Percentiles rank a stretch among this genome's conserved stretches.
These are phyloP conservation scores for Ammodytes dubius DNA, from an alignment of 2,113 vertebrate species.

Conservation along the genomic window DNA sequence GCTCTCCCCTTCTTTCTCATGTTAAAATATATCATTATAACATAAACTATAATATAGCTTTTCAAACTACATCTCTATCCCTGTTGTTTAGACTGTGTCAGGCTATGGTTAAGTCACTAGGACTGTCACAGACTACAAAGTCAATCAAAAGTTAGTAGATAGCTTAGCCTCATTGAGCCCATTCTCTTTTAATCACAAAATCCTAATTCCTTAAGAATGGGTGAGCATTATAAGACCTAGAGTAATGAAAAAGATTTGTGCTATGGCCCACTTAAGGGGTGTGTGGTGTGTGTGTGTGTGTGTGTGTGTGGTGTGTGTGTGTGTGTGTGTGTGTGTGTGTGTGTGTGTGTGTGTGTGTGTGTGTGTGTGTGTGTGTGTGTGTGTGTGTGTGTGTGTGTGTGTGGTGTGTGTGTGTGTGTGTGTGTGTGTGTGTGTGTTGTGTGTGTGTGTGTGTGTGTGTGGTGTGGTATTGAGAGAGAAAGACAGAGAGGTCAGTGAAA, in stretches of 20 bases:
- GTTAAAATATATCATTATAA: neutral
- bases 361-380: constrained; percentile 28
- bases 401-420: too few relatives aligned
- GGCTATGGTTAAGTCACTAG: constrained; percentile 3
- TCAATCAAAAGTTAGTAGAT: neutral
- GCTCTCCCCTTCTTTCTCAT: neutral
- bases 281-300: constrained; percentile 25
- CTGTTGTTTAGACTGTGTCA: neutral
- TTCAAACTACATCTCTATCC: constrained; percentile 24
- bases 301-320: constrained; percentile 27
- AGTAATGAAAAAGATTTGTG: constrained; percentile 65
- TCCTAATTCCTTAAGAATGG: constrained; percentile 66
- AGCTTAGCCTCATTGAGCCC: neutral
- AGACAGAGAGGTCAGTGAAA: constrained; percentile 5
- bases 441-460: constrained; percentile 2
- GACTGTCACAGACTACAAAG: constrained; percentile 12
- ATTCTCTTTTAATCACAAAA: constrained; percentile 56
- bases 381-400: constrained; percentile 29
- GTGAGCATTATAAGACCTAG: constrained; percentile 48
- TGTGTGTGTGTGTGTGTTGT: too few relatives aligned
- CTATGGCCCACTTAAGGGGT: constrained; percentile 57
- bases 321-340: too few relatives aligned
- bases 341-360: constrained; percentile 24
- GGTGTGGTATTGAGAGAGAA: neutral
- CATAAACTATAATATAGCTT: neutral